Conservation (phyloP, 1,140 invertebrate genomes). For the Drosophila simulans region DNA sequence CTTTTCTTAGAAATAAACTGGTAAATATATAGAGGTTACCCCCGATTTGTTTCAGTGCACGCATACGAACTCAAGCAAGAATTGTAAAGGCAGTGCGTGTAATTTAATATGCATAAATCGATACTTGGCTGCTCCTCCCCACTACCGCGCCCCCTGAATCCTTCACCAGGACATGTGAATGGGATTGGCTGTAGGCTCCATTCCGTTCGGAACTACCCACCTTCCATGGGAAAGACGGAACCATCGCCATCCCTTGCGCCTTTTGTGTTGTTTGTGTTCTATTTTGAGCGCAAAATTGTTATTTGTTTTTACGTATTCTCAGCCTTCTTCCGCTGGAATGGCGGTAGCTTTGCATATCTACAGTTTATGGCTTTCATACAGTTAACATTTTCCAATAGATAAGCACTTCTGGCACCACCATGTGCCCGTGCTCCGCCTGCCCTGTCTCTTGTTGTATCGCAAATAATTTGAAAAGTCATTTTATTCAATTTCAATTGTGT, state of each 20-base stretch:
- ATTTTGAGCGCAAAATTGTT: slow-evolving; percentile 77
- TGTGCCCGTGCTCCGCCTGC: slow-evolving; percentile 12
- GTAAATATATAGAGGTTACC: neutral
- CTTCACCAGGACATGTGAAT: slow-evolving; percentile 27
- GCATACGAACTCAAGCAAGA: slow-evolving; percentile 11
- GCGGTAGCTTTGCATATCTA: slow-evolving; percentile 71
- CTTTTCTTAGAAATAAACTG: too few species aligned
- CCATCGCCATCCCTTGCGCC: slow-evolving; percentile 1
- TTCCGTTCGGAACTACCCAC: neutral
- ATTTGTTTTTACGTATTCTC: slow-evolving; percentile 68
- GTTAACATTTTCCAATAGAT: slow-evolving; percentile 77
- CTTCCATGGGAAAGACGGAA: slow-evolving; percentile 1
- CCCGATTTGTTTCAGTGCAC: slow-evolving; percentile 10
- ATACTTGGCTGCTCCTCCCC: slow-evolving; percentile 46
- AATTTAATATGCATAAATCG: slow-evolving; percentile 80
- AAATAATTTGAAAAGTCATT: slow-evolving; percentile 78
- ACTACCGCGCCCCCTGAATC: neutral
- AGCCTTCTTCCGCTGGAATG: slow-evolving; percentile 23
- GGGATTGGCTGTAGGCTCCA: slow-evolving; percentile 29
- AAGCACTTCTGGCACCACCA: slow-evolving; percentile 71
- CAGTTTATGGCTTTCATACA: slow-evolving; percentile 77
- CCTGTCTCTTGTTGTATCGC: slow-evolving; percentile 25
- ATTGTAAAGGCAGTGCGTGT: slow-evolving; percentile 57
- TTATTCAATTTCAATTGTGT: slow-evolving; percentile 76
- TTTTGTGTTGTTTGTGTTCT: slow-evolving; percentile 71